Conservation (phyloP, 2,888 invertebrate species). For the Gryllus longicercus region DNA sequence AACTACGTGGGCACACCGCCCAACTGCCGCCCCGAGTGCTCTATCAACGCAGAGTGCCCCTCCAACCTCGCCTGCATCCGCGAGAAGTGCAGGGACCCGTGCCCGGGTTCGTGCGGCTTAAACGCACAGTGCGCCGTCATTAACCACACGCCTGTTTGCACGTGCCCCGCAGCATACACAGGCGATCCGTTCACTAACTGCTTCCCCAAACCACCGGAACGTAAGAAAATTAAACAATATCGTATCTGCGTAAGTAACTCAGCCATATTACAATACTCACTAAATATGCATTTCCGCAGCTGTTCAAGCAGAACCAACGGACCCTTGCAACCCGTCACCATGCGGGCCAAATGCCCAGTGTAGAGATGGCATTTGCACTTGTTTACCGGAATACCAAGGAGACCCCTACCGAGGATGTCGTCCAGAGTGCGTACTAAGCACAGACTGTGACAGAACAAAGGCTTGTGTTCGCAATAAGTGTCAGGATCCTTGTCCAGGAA, state of each 20-base stretch:
- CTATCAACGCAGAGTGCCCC: slow-evolving; percentile 41
- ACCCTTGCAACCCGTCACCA: slow-evolving; percentile 41
- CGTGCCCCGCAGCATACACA: slow-evolving; percentile 64
- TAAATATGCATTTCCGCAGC: neutral
- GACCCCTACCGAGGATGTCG: slow-evolving; percentile 43
- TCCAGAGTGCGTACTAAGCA: slow-evolving; percentile 38
- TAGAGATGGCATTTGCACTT: slow-evolving; percentile 42
- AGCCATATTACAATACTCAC: neutral
- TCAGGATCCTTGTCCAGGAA: slow-evolving; percentile 65
- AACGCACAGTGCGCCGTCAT: slow-evolving; percentile 47
- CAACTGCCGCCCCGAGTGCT: slow-evolving; percentile 67
- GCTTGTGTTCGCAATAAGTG: slow-evolving; percentile 59
- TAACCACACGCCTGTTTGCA: slow-evolving; percentile 72
- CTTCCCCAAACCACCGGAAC: slow-evolving; percentile 45
- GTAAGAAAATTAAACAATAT: slow-evolving; percentile 29
- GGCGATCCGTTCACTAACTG: slow-evolving; percentile 68
- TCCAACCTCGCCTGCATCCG: slow-evolving; percentile 43
- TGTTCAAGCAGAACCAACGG: slow-evolving; percentile 23
- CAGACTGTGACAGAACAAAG: slow-evolving; percentile 42
- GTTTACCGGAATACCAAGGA: slow-evolving; percentile 43
- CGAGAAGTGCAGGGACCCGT: slow-evolving; percentile 44
- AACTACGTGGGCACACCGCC: slow-evolving; percentile 67
- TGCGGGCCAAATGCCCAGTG: slow-evolving; percentile 46
- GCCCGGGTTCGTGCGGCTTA: slow-evolving; percentile 42
- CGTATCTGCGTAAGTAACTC: no score